These are phyloP conservation scores for Scrobipalpa atriplicella DNA, from an alignment of 2,888 invertebrate genomes.

Conservation along the genomic window DNA sequence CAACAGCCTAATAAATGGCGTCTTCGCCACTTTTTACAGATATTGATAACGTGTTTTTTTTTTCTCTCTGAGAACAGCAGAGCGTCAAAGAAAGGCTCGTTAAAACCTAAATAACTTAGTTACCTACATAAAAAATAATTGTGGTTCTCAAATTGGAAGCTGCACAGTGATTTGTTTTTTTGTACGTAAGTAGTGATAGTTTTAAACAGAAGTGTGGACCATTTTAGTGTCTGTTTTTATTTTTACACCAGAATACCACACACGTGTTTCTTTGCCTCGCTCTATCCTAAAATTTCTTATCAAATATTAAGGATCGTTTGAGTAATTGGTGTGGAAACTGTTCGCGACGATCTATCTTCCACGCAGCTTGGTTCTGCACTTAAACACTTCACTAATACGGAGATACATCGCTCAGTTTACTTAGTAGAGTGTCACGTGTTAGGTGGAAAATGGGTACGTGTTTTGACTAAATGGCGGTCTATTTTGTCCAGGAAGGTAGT, in stretches of 20 bases:
- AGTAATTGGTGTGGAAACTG: constrained; percentile 42
- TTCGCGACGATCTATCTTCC: constrained; percentile 52
- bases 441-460: not conserved
- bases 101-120: no score
- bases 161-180: no score
- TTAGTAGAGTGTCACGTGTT: constrained; percentile 8
- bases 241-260: not conserved
- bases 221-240: no score
- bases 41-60: no score
- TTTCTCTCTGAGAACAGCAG: no score
- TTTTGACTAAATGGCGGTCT: not conserved
- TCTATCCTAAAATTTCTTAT: not conserved
- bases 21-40: no score
- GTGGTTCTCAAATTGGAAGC: no score
- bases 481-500: not conserved
- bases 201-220: no score
- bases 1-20: no score
- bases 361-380: constrained; percentile 35
- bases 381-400: constrained; percentile 43
- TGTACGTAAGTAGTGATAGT: no score
- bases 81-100: no score
- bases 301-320: constrained; percentile 34
- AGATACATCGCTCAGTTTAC: constrained; percentile 35
- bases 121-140: no score
- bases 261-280: not conserved